Base-by-base conservation (phyloP, 2,113 vertebrate species). In the Eonycteris spelaea region DNA sequence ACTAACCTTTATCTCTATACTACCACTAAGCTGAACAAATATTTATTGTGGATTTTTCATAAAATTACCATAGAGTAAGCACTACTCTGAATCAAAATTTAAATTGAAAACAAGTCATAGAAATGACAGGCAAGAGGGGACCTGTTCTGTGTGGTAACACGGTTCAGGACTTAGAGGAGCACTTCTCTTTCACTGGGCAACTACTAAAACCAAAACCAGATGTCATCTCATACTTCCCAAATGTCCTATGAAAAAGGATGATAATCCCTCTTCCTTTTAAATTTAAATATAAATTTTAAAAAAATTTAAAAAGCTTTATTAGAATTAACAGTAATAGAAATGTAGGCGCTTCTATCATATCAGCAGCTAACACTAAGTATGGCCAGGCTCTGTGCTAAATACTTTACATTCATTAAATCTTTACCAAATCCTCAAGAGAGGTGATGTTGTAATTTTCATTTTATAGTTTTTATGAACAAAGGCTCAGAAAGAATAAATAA, bases 251-350 rank as follows among this genome's bases (percentile, higher is more conserved):
- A 90, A 97, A 83, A 97, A 89, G 77, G 74, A 97, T 78, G 95
- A 96, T 61, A 92, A 78, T 93, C 84, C 53, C 79, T 96, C 93
- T 75, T 94, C 96, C 77, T 16, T 51, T 51, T 51, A 51, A 51
- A 51, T 51, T 15, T 51, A 96, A 96, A 97, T 35, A 90, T 70
- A 90, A 96, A 92, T 96, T 96, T 97, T 96, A n/a, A 79, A 95
- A 71, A 90, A 97, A 95, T 90, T 92, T 15, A 38, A n/a, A n/a
- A n/a, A 45, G 90, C 74, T 96, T 93, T 94, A 95, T 3, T 0
- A 96, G 73, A 97, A 97, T 96, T 92, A 97, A 97, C 92, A 89
- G 87, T 95, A 98, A 97, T 93, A 91, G 86, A 97, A 97, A 96
- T 78, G 45, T 13, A 87, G 57, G 73, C 82, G 35, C 43, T 38